A percentile compares a stretch with the other conserved stretches of the same genome.
Conservation (phyloP, 2,113 vertebrate species). For the Crotophaga sulcirostris region DNA sequence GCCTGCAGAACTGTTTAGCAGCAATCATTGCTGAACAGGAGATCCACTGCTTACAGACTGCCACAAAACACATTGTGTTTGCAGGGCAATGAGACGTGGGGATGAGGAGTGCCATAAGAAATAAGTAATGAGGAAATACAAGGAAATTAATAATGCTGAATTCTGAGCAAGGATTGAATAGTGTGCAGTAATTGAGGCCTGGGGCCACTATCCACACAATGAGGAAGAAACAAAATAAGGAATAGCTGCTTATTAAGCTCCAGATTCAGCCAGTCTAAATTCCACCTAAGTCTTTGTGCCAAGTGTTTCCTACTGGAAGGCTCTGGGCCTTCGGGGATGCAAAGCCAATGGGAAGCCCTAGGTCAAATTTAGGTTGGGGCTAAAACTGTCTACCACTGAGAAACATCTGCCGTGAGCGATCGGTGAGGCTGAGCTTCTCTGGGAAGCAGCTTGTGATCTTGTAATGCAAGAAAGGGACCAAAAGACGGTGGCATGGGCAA, state of each 20-base stretch:
- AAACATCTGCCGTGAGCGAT: neutral
- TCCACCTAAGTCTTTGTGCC: conserved; percentile 41
- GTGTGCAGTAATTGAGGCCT: conserved; percentile 21
- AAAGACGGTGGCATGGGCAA: neutral
- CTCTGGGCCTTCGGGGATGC: neutral
- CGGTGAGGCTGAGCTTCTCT: neutral
- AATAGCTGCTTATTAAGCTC: conserved; percentile 47
- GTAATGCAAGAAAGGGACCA: neutral
- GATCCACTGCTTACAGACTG: neutral
- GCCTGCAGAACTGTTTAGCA: neutral
- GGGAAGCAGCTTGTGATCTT: neutral
- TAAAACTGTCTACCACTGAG: neutral
- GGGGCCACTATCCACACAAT: conserved; percentile 53
- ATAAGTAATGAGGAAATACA: conserved; percentile 30
- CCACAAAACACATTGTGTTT: neutral
- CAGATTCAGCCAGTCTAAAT: conserved; percentile 50
- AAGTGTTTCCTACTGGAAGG: conserved; percentile 28
- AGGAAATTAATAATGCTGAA: conserved; percentile 44
- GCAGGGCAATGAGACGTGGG: neutral
- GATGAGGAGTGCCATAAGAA: conserved; percentile 11
- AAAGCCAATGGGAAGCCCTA: neutral
- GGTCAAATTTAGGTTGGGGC: neutral
- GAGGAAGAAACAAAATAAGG: conserved; percentile 59
- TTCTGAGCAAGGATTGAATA: conserved; percentile 56
- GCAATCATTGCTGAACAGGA: neutral